Evolutionary conservation across 2,888 invertebrate species (phyloP), one percentile per base, ranked within the genome.

Genomic region (Lepidochrysops patricia): DNA sequence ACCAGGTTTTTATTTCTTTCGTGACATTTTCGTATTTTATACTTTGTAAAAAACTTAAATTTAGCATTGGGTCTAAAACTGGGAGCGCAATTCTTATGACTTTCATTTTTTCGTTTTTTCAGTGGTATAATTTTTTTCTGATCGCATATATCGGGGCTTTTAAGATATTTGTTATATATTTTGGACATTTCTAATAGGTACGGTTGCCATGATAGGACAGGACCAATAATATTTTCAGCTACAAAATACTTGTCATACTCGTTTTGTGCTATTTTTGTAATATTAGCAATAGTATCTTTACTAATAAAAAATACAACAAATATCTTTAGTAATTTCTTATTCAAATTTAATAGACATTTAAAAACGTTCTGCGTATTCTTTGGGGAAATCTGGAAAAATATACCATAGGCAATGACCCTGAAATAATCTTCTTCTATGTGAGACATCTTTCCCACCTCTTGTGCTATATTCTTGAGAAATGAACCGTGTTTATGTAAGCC

Each of bases 191-290:
- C 82, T 67, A 79, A 78, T 25, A 89, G 80, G 61, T 78, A 82
- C 5, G 88, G 86, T 65, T 87, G 87, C 88, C 87, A 88, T 37
- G 74, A 71, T 67, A 90, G 76, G 27, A 92, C 72, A 1, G 91
- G 90, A 43, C 73, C 70, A 23, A 91, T 77, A 54, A 92, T 87
- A 64, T 85, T 84, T 37, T 89, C 80, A 2, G 90, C 77, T 23
- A 90, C 81, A 66, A 84, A 91, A 29, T 75, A 79, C 48, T 84
- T 84, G 61, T 91, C 91, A 67, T 90, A 92, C 66, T 78, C 70
- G 48, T 71, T 66, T 67, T 89, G 84, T 29, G 89, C 90, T 62
- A 84, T 74, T 74, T 88, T 80, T 12, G 90, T 81, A 63, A 90
- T 79, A 37, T 75, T 78, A 35, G 82, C 72, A 54, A 91, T 72